These are phyloP conservation scores for Syngnathus scovelli DNA, from an alignment of 2,113 vertebrate species.

Conservation along the genomic window DNA sequence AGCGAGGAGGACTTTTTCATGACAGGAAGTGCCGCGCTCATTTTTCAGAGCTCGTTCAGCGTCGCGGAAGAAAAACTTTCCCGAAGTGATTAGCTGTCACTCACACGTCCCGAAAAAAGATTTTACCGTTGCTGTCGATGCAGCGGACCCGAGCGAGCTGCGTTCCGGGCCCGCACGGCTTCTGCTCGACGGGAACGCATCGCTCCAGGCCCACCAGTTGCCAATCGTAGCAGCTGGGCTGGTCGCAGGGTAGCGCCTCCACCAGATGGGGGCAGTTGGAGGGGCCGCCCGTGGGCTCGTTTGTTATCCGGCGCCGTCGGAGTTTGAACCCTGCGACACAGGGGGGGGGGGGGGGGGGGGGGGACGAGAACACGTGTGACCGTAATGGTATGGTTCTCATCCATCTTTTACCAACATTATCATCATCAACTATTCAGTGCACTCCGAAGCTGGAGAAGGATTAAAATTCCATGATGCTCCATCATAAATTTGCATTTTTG, in stretches of 20 bases:
- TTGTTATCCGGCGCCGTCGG: slow-evolving; percentile 80
- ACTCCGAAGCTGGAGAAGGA: slow-evolving; percentile 6
- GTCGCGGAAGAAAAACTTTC: background rate
- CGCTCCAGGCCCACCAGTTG: slow-evolving; percentile 73
- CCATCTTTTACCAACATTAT: slow-evolving; percentile 14
- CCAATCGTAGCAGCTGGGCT: slow-evolving; percentile 88
- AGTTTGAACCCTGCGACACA: slow-evolving; percentile 83
- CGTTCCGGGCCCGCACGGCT: slow-evolving; percentile 79
- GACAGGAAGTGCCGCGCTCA: background rate
- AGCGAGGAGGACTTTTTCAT: background rate
- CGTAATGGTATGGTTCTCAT: background rate
- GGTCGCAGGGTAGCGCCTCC: slow-evolving; percentile 92
- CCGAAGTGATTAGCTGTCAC: background rate
- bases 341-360: accelerated
- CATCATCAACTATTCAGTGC: slow-evolving; percentile 11
- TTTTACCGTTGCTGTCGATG: slow-evolving; percentile 84
- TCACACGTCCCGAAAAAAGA: background rate
- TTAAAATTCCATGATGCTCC: background rate
- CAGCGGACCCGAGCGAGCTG: slow-evolving; percentile 78
- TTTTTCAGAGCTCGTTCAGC: background rate
- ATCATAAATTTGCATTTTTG: background rate
- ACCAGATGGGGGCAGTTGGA: slow-evolving; percentile 88
- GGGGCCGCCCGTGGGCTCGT: slow-evolving; percentile 79
- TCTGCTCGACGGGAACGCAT: slow-evolving; percentile 81
- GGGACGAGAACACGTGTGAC: background rate